Evolutionary conservation across 2,888 invertebrate genomes (phyloP).

Genomic region (Sussaba pulchella): DNA sequence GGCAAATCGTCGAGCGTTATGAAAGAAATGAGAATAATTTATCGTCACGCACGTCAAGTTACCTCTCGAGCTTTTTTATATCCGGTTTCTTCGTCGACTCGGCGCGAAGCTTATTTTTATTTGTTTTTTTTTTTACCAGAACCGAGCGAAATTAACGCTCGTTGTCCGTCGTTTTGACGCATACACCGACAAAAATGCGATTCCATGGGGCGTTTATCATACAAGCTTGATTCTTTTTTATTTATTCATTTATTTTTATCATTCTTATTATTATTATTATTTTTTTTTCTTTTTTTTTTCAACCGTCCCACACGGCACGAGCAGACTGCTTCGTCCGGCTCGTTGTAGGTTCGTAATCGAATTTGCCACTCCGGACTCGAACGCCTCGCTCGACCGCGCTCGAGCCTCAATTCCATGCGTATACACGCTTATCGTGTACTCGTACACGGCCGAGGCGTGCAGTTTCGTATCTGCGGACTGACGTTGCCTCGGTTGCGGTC

Average conservation of each 20-base stretch:
- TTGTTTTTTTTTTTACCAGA: too few relatives aligned
- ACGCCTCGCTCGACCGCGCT: slow-evolving; percentile 28
- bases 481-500: slow-evolving; percentile 54
- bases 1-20: slow-evolving; percentile 56
- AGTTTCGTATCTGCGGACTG: slow-evolving; percentile 20
- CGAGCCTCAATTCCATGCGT: slow-evolving; percentile 35
- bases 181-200: slow-evolving; percentile 48
- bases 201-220: slow-evolving; percentile 53
- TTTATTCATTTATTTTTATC: too few relatives aligned
- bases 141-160: slow-evolving; percentile 5
- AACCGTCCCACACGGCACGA: too few relatives aligned
- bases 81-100: background rate
- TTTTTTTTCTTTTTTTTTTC: background rate
- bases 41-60: slow-evolving; percentile 38
- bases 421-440: background rate
- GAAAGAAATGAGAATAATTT: slow-evolving; percentile 58
- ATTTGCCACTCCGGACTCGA: slow-evolving; percentile 61
- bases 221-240: slow-evolving; percentile 39
- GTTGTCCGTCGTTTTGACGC: slow-evolving; percentile 11
- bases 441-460: background rate
- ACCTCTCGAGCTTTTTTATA: background rate
- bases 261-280: too few relatives aligned
- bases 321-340: background rate
- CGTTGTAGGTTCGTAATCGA: slow-evolving; percentile 60
- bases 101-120: background rate